Percentiles rank a stretch among this genome's conserved stretches.
phyloP scores from a whole-genome alignment of 2,113 vertebrate genomes.

The Sinocyclocheilus anophthalmus region DNA sequence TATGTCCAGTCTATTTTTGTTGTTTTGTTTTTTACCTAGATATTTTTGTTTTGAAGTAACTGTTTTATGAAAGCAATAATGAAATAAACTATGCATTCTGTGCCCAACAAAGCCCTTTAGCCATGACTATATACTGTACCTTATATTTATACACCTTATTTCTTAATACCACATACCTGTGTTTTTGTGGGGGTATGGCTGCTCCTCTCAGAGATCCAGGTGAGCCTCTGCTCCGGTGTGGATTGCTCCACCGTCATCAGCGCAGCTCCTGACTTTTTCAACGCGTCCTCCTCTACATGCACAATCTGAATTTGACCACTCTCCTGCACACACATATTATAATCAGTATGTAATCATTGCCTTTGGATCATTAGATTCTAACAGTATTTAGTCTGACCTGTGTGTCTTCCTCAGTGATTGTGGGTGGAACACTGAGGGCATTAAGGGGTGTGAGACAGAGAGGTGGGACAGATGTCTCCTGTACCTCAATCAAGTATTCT shows the following conservation, averaged over 20 bases:
- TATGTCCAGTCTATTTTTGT: too few relatives aligned
- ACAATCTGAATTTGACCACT: conserved; percentile 61
- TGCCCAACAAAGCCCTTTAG: background rate
- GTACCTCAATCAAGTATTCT: conserved; percentile 46
- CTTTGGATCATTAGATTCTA: background rate
- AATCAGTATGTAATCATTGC: background rate
- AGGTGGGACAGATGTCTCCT: conserved; percentile 21
- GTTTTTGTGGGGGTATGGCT: background rate
- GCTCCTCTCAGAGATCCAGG: conserved; percentile 23
- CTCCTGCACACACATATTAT: conserved; percentile 51
- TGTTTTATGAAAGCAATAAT: background rate
- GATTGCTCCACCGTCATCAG: conserved; percentile 62
- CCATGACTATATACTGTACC: background rate
- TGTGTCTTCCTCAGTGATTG: conserved; percentile 50
- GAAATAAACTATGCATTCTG: background rate
- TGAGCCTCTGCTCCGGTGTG: conserved; percentile 61
- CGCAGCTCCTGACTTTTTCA: conserved; percentile 63
- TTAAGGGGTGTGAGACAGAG: background rate
- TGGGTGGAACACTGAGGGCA: conserved; percentile 45
- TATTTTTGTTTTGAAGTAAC: too few relatives aligned
- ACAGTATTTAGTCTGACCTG: conserved; percentile 27
- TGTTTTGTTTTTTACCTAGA: too few relatives aligned
- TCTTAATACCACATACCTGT: conserved; percentile 55
- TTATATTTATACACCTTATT: background rate
- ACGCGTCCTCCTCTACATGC: conserved; percentile 62